phyloP scores from a whole-genome alignment of 1,140 invertebrate genomes.

The Conus betulinus region DNA sequence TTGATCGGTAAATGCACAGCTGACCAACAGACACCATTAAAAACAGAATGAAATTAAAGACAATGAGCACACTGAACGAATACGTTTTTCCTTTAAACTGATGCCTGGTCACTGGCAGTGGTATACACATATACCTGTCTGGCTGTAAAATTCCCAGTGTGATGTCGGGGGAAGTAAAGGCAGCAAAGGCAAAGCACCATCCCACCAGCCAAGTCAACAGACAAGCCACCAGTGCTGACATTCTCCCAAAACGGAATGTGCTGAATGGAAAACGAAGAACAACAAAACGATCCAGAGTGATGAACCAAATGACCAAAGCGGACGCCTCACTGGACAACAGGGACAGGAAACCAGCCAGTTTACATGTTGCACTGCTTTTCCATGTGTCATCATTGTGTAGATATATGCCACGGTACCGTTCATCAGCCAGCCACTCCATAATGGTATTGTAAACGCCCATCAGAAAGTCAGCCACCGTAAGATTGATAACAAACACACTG shows the following conservation, averaged over 20 bases:
- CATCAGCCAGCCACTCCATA: slow-evolving; percentile 38
- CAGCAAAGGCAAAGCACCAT: background rate
- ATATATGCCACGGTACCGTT: slow-evolving; percentile 53
- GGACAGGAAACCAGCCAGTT: slow-evolving; percentile 35
- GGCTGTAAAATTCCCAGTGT: slow-evolving; percentile 53
- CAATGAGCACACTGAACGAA: slow-evolving; percentile 48
- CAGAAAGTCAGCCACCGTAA: slow-evolving; percentile 37
- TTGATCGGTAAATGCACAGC: slow-evolving; percentile 9
- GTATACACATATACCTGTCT: slow-evolving; percentile 52
- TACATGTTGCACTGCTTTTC: slow-evolving; percentile 28
- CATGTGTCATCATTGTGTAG: slow-evolving; percentile 22
- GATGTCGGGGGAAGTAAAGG: slow-evolving; percentile 25
- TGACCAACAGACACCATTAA: slow-evolving; percentile 48
- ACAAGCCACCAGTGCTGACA: slow-evolving; percentile 21
- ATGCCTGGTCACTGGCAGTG: slow-evolving; percentile 48
- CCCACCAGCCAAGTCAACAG: slow-evolving; percentile 25
- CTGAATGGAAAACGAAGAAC: slow-evolving; percentile 23
- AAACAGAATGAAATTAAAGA: slow-evolving; percentile 52
- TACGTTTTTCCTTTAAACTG: slow-evolving; percentile 45
- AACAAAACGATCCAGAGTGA: slow-evolving; percentile 52
- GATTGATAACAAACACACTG: slow-evolving; percentile 54
- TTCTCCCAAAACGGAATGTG: background rate
- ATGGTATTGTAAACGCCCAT: slow-evolving; percentile 36
- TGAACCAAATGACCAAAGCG: slow-evolving; percentile 41
- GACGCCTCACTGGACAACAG: slow-evolving; percentile 41